Percentiles rank a stretch among this genome's conserved stretches.
phyloP scores from a whole-genome alignment of 2,888 invertebrate species.

The Helobdella robusta region DNA sequence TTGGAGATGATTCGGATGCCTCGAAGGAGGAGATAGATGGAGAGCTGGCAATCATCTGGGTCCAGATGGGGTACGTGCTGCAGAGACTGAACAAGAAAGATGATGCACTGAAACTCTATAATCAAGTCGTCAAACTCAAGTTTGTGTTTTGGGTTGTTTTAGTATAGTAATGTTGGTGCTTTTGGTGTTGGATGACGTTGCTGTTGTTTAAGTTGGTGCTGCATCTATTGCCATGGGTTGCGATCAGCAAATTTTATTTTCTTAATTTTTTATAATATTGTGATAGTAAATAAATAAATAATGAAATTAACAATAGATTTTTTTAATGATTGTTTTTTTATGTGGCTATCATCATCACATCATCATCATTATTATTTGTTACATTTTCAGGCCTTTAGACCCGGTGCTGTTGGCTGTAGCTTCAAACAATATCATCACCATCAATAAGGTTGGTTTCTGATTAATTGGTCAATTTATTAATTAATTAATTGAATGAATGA shows the following conservation, averaged over 20 bases:
- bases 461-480: too few relatives aligned
- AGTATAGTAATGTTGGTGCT: too few relatives aligned
- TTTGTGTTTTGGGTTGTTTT: too few relatives aligned
- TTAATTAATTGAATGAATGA: too few relatives aligned
- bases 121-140: slow-evolving; percentile 72
- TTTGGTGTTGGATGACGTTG: not conserved
- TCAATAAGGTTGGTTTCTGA: slow-evolving; percentile 76
- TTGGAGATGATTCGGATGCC: slow-evolving; percentile 74
- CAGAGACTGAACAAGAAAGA: slow-evolving; percentile 76
- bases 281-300: not conserved
- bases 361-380: slow-evolving; percentile 1
- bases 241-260: not conserved
- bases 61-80: slow-evolving; percentile 77
- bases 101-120: slow-evolving; percentile 74
- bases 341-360: too few relatives aligned
- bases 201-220: not conserved
- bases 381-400: slow-evolving; percentile 62
- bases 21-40: slow-evolving; percentile 86
- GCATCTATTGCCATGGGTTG: not conserved
- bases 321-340: slow-evolving; percentile 7
- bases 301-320: not conserved
- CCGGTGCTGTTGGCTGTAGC: slow-evolving; percentile 79
- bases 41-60: slow-evolving; percentile 81
- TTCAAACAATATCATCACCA: slow-evolving; percentile 82
- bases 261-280: not conserved